Evolutionary conservation across 2,797 vertebrate species (phyloP).

Genomic region (Distichodus sexfasciatus): DNA sequence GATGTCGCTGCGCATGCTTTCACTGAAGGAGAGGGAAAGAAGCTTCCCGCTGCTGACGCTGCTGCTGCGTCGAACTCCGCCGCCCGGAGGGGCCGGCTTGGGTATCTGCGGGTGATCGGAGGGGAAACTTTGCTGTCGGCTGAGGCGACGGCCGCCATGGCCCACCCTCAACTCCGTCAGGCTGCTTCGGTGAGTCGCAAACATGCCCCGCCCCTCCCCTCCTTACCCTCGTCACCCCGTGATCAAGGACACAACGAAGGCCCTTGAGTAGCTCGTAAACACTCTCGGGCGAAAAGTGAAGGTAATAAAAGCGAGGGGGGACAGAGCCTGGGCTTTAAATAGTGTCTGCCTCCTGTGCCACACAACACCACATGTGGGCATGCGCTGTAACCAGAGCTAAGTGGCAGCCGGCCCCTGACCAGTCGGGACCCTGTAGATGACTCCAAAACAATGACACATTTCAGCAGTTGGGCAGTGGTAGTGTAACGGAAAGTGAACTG

Average conservation of each 20-base stretch:
- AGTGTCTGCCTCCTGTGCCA: slow-evolving; percentile 48
- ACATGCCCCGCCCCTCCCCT: slow-evolving; percentile 51
- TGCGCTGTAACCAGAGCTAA: slow-evolving; percentile 61
- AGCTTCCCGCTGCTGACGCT: slow-evolving; percentile 72
- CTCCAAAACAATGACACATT: slow-evolving; percentile 29
- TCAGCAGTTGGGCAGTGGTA: slow-evolving; percentile 14
- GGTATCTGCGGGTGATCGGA: slow-evolving; percentile 68
- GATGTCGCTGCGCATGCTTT: slow-evolving; percentile 84
- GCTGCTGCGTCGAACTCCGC: slow-evolving; percentile 63
- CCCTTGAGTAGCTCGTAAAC: slow-evolving; percentile 7
- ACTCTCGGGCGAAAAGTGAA: slow-evolving; percentile 26
- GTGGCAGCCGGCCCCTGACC: slow-evolving; percentile 9
- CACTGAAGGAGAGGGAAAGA: slow-evolving; percentile 88
- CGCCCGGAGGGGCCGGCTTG: slow-evolving; percentile 51
- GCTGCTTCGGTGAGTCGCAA: slow-evolving; percentile 62
- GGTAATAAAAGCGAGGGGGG: slow-evolving; percentile 25
- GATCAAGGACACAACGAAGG: not conserved
- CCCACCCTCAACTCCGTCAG: slow-evolving; percentile 55
- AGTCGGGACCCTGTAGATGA: slow-evolving; percentile 28
- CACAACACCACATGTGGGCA: slow-evolving; percentile 47
- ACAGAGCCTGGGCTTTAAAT: slow-evolving; percentile 56
- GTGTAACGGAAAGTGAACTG: too few species aligned
- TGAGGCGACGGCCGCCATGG: slow-evolving; percentile 39
- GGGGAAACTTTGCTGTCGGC: slow-evolving; percentile 58
- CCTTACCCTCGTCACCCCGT: not conserved